Evolutionary conservation across 2,113 vertebrate genomes (phyloP).

Genomic region (Pyxicephalus adspersus): DNA sequence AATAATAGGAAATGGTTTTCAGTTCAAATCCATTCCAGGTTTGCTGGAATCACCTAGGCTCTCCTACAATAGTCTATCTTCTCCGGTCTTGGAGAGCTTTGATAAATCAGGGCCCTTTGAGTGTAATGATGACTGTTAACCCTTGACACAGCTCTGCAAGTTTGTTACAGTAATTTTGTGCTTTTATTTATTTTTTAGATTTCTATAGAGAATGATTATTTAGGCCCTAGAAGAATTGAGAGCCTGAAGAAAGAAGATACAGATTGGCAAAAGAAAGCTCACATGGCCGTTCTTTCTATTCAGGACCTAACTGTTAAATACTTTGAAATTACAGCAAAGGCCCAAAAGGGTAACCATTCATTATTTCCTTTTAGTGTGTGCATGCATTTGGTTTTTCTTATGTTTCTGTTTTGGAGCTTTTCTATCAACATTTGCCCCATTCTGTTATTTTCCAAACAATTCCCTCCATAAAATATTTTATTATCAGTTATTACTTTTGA

Average conservation of each 20-base stretch:
- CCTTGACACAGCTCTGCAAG: neutral
- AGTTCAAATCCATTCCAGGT: too few species aligned
- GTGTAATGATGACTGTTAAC: neutral
- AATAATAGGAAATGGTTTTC: too few species aligned
- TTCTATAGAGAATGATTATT: constrained; percentile 94
- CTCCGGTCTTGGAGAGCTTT: too few species aligned
- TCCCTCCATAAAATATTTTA: too few species aligned
- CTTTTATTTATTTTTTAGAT: constrained; percentile 76
- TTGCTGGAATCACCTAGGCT: too few species aligned
- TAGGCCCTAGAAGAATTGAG: constrained; percentile 92
- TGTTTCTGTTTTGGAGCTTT: neutral
- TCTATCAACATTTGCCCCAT: neutral
- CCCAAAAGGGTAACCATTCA: constrained; percentile 87
- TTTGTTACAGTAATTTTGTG: neutral
- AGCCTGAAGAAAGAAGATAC: constrained; percentile 90
- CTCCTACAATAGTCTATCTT: too few species aligned
- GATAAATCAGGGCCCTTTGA: too few species aligned
- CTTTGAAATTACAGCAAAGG: constrained; percentile 93
- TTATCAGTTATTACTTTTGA: too few species aligned
- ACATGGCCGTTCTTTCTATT: constrained; percentile 91
- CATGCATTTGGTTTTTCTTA: neutral
- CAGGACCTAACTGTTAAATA: constrained; percentile 97
- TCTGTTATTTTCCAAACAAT: neutral
- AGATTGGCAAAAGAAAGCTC: constrained; percentile 95
- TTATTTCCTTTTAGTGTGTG: neutral